These are phyloP conservation scores for Tautogolabrus adspersus DNA, from an alignment of 2,113 vertebrate genomes.

Conservation along the genomic window DNA sequence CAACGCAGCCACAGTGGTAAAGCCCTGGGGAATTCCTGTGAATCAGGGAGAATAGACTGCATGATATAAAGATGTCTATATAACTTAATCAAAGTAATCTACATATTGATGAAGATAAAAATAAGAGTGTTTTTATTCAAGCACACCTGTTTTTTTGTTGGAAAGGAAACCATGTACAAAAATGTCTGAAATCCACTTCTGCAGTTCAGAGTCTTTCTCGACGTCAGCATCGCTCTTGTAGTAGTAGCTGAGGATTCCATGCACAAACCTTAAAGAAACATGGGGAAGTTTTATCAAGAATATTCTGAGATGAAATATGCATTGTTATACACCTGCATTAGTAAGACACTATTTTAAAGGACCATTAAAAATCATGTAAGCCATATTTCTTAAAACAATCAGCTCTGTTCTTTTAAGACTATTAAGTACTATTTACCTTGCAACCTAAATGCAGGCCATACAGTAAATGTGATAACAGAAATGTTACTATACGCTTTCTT, in stretches of 20 bases:
- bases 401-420: no score
- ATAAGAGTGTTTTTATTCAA: no score
- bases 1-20: conserved; percentile 43
- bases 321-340: no score
- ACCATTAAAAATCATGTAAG: no score
- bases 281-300: neutral
- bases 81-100: neutral
- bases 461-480: no score
- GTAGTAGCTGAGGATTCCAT: conserved; percentile 61
- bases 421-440: no score
- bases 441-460: no score
- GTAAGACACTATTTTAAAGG: no score
- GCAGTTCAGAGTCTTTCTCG: conserved; percentile 81
- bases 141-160: conserved; percentile 75
- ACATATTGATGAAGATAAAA: neutral
- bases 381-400: no score
- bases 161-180: conserved; percentile 85
- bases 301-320: no score
- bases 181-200: conserved; percentile 86
- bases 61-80: neutral
- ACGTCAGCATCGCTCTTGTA: conserved; percentile 68
- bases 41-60: neutral
- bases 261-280: conserved; percentile 71
- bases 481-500: no score
- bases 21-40: conserved; percentile 66